Conservation (phyloP, 2,113 vertebrate species). For the Hystrix cristata region DNA sequence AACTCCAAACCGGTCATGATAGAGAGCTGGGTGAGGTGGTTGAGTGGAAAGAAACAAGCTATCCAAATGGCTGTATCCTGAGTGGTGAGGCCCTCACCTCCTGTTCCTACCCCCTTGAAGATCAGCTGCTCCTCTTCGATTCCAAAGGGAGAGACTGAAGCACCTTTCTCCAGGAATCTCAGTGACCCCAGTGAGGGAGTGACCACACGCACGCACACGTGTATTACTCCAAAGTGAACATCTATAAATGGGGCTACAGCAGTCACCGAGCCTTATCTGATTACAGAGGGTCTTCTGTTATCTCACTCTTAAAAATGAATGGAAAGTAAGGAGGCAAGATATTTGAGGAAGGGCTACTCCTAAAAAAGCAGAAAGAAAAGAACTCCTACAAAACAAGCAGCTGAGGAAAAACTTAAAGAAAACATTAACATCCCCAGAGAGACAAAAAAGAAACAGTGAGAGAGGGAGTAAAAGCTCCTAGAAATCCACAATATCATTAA, state of each 20-base stretch:
- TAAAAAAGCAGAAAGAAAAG: slow-evolving; percentile 36
- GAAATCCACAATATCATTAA: slow-evolving; percentile 32
- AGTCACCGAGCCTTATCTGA: background rate
- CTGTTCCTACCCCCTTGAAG: rapidly evolving
- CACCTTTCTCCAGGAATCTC: background rate
- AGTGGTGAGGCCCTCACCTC: background rate
- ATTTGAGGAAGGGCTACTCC: slow-evolving; percentile 9
- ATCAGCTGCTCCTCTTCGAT: background rate
- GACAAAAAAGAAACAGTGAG: slow-evolving; percentile 13
- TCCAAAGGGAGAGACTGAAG: background rate
- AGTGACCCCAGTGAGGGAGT: background rate
- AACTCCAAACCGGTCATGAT: background rate
- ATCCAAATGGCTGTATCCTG: background rate
- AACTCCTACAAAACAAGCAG: background rate
- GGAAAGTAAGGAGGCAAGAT: background rate
- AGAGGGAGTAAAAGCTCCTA: background rate
- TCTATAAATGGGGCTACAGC: background rate
- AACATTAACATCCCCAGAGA: slow-evolving; percentile 11
- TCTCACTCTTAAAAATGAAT: slow-evolving; percentile 4
- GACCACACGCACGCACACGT: background rate
- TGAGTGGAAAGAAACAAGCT: background rate
- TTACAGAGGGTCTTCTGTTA: background rate
- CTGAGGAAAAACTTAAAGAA: slow-evolving; percentile 50
- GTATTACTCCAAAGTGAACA: background rate
- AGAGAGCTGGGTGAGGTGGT: background rate